A percentile compares a stretch with the other conserved stretches of the same genome.
Conservation (phyloP, 2,113 vertebrate species). For the Sminthopsis crassicaudata region DNA sequence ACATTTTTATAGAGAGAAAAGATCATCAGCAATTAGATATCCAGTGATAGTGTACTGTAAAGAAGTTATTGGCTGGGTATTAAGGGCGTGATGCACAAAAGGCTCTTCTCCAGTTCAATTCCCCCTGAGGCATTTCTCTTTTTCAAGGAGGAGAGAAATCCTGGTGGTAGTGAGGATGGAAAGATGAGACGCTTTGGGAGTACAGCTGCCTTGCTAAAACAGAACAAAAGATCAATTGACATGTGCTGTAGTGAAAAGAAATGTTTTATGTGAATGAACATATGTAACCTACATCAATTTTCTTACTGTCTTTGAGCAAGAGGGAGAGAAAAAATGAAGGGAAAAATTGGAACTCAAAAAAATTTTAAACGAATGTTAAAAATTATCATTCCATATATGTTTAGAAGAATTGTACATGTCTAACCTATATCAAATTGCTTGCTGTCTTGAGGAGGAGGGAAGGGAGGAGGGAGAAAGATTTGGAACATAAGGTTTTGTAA, state of each 20-base stretch:
- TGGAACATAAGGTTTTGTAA: too few species aligned
- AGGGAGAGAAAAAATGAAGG: neutral
- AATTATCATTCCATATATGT: neutral
- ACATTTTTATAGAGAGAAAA: neutral
- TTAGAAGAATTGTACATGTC: too few species aligned
- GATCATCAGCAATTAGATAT: neutral
- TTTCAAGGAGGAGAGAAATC: neutral
- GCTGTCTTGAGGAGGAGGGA: too few species aligned
- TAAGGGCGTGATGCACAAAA: neutral
- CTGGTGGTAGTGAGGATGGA: neutral
- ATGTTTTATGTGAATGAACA: neutral
- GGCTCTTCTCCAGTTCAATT: neutral
- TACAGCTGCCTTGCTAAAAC: neutral
- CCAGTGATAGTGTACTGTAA: neutral
- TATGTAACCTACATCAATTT: neutral
- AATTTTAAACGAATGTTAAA: neutral
- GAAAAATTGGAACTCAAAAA: neutral
- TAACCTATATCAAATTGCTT: too few species aligned
- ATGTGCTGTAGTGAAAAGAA: neutral
- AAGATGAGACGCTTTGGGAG: neutral
- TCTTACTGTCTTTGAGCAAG: neutral
- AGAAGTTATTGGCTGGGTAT: neutral
- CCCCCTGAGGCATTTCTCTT: neutral
- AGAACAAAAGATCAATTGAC: neutral
- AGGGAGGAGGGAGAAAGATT: too few species aligned